Evolutionary conservation across 2,797 vertebrate species (phyloP).

Genomic region (Ceryle rudis): DNA sequence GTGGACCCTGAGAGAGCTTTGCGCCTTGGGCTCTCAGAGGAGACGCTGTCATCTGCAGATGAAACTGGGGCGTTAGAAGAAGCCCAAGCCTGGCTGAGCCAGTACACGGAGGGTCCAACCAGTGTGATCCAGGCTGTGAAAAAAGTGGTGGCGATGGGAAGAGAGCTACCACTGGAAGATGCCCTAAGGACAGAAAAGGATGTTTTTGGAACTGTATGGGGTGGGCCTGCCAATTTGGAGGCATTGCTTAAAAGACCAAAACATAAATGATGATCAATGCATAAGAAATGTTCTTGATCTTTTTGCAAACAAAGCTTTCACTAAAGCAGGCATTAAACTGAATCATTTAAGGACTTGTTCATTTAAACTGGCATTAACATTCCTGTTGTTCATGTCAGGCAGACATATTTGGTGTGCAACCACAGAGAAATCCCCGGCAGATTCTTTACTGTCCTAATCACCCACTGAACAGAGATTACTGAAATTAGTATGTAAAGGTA

Average conservation of each 20-base stretch:
- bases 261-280: constrained; percentile 73
- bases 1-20: constrained; percentile 81
- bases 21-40: constrained; percentile 84
- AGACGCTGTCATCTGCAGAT: constrained; percentile 69
- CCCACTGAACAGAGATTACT: constrained; percentile 3
- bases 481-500: constrained; percentile 27
- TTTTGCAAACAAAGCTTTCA: background rate
- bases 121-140: constrained; percentile 88
- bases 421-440: background rate
- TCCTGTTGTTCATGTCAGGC: background rate
- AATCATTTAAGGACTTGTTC: background rate
- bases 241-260: constrained; percentile 86
- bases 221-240: constrained; percentile 88
- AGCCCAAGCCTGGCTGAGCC: constrained; percentile 85
- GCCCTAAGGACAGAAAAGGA: constrained; percentile 89
- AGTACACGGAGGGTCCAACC: constrained; percentile 81
- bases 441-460: constrained; percentile 20
- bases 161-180: constrained; percentile 86
- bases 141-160: constrained; percentile 84
- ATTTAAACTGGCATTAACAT: background rate
- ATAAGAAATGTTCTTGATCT: background rate
- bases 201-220: constrained; percentile 92
- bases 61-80: constrained; percentile 62
- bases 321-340: background rate
- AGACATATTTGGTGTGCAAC: background rate